Conservation (phyloP, 1,140 invertebrate species). For the Lepidotrigona ventralis region DNA sequence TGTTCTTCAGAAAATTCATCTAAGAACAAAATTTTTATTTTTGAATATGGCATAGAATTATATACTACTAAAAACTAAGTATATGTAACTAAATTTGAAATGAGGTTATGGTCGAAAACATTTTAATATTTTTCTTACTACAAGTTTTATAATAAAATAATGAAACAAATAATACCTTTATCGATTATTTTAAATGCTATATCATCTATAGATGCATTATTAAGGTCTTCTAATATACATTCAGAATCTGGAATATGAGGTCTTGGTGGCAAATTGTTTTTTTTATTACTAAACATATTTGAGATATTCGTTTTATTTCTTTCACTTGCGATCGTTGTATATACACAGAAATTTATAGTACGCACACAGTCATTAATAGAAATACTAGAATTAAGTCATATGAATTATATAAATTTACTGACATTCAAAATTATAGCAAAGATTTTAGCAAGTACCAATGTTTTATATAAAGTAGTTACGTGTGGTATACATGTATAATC, state of each 20-base stretch:
- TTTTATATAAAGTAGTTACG: too few species aligned
- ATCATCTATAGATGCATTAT: conserved; percentile 60
- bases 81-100: background rate
- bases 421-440: background rate
- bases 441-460: too few species aligned
- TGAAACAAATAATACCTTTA: conserved; percentile 57
- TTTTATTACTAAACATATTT: conserved; percentile 73
- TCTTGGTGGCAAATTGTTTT: conserved; percentile 67
- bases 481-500: too few species aligned
- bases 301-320: background rate
- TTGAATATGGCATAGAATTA: background rate
- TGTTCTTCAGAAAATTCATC: conserved; percentile 49
- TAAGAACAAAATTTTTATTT: conserved; percentile 32
- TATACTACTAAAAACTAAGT: background rate
- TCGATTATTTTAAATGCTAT: conserved; percentile 68
- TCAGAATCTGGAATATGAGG: conserved; percentile 65
- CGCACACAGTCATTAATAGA: background rate
- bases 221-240: conserved; percentile 71
- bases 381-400: background rate
- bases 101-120: conserved; percentile 3
- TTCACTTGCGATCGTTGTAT: background rate
- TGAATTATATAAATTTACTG: background rate
- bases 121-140: background rate
- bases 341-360: background rate
- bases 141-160: background rate